Conservation (phyloP, 92 coral and sea anemone genomes). For the Galaxea fascicularis region DNA sequence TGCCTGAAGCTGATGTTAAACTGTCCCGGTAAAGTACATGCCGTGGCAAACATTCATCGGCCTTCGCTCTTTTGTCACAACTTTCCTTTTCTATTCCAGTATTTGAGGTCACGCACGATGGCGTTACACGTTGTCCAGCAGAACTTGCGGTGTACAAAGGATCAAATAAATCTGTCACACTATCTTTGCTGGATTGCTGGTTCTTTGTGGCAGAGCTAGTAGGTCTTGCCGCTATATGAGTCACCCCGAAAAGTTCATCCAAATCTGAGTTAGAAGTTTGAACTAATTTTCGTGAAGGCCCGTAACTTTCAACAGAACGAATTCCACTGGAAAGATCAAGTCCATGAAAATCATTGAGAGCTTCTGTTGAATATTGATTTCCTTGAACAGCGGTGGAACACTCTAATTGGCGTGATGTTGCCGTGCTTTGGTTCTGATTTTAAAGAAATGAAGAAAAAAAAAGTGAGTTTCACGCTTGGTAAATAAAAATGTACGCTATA, state of each 20-base stretch:
- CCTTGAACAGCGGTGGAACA: background rate
- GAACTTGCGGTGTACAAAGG: slow-evolving; percentile 8
- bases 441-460: background rate
- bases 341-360: slow-evolving; percentile 10
- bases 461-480: background rate
- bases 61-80: background rate
- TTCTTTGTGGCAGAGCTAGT: background rate
- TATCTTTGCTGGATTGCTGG: background rate
- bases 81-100: background rate
- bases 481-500: background rate
- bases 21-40: background rate
- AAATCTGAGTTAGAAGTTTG: slow-evolving; percentile 1
- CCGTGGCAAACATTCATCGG: background rate
- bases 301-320: background rate
- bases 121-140: slow-evolving; percentile 5
- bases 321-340: slow-evolving; percentile 5
- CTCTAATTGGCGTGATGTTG: background rate
- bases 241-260: slow-evolving; percentile 24
- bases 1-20: background rate
- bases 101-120: background rate
- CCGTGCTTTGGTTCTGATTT: background rate
- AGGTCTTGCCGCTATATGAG: background rate
- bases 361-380: background rate
- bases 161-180: slow-evolving; percentile 41
- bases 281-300: background rate